Evolutionary conservation across 2,888 invertebrate genomes (phyloP), one percentile per base, ranked within the genome.

Genomic region (Isotomurus palustris): DNA sequence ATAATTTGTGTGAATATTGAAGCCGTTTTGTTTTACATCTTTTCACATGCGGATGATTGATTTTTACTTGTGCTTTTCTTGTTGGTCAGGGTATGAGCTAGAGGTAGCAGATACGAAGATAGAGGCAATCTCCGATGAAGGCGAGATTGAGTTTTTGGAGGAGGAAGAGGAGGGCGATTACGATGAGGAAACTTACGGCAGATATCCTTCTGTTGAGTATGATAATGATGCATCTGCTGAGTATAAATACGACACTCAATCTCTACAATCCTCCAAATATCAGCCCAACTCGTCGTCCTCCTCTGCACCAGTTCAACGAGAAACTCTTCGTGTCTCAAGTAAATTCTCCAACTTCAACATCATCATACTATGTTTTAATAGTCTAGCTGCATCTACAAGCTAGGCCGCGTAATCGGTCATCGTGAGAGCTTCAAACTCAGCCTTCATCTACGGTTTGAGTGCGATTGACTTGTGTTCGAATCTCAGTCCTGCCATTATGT

Each of bases 11-110:
- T n/a, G n/a, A n/a, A n/a, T n/a, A n/a, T n/a, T n/a, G n/a, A n/a
- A n/a, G n/a, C n/a, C n/a, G n/a, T n/a, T 38, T 38, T 38, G 6
- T 38, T 5, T 38, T 19, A 38, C 5, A 17, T 5, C 5, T 38
- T 38, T 38, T 5, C 38, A 38, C 5, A 17, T 38, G n/a, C 6
- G 53, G 24, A 22, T 43, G 43, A 22, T 17, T 43, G 21, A 50
- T 50, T 50, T 50, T 38, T n/a, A n/a, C n/a, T 50, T 63, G 52
- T 66, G 65, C 65, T 67, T 67, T 67, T 64, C 58, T 67, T 63
- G 57, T 67, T 67, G 66, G 62, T 64, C 60, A 67, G 66, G 64
- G 53, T 60, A 58, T 60, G 60, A 60, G 43, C 40, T 64, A 62
- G 66, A 66, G 53, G 56, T 49, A 29, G 28, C 58, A 56, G 66